Base-by-base conservation (phyloP, 1,140 invertebrate genomes). In the Drosophila orosa region DNA sequence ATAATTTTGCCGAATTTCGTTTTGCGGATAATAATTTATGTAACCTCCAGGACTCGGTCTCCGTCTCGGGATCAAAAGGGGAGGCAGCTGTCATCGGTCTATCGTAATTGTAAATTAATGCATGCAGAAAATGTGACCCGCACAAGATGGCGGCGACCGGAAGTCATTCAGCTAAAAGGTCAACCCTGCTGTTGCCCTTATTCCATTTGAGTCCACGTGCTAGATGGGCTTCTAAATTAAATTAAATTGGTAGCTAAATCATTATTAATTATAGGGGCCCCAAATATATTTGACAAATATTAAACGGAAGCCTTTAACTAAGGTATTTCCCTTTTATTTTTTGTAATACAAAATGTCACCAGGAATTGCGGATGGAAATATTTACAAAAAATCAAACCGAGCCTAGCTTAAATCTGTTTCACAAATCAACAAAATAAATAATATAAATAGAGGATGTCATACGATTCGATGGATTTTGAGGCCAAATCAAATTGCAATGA, bases 71-170 rank as follows among this genome's bases (percentile, higher is more conserved):
- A 55, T 52, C 52, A 48, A 68, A 57, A 10, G 8, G 24, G 37
- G 25, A 29, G 71, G 48, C 73, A 75, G 73, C 73, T 76, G 73
- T 57, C 67, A 60, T 55, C 82, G 67, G 63, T 69, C 74, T 56
- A 52, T 84, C 81, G 74, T 83, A 83, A 84, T 85, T 85, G 81
- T 74, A 81, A 86, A 81, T 86, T 78, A 85, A 85, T 86, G 72
- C 78, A 66, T 65, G 78, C 73, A 72, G 61, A 69, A 81, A 81
- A 81, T 76, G 74, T 73, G 62, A 65, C 58, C 62, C 73, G 24
- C 47, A 60, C 74, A 78, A 77, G 58, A 72, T 69, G 63, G 60
- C 59, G 82, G 61, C 39, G 15, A 47, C 61, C 52, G 61, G 60
- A 63, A 65, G 72, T 74, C 24, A 25, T 50, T 63, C 24, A 25